These are phyloP conservation scores for Drosophila pseudotalamancana DNA, from an alignment of 2,888 invertebrate species.

Conservation along the genomic window DNA sequence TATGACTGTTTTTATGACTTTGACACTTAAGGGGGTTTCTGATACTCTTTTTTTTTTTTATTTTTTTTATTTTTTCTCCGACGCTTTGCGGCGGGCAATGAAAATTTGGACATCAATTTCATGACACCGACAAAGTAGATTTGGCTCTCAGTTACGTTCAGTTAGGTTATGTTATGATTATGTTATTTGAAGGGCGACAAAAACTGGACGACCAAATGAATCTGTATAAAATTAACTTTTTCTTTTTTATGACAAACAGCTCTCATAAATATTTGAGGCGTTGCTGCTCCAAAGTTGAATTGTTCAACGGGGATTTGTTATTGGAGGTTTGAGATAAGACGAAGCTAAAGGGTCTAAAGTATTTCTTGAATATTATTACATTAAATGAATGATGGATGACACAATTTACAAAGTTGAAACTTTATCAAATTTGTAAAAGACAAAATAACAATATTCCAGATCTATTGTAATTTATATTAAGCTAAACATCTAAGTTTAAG, in stretches of 20 bases:
- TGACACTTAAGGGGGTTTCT: constrained; percentile 40
- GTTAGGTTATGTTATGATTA: constrained; percentile 21
- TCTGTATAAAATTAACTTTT: constrained; percentile 16
- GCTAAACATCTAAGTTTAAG: no score
- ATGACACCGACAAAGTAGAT: constrained; percentile 24
- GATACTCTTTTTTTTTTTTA: constrained; percentile 7
- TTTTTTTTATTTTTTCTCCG: no score
- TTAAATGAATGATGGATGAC: no score
- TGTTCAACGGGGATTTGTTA: no score
- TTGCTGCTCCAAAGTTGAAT: no score
- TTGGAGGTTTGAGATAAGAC: no score
- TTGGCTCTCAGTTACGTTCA: constrained; percentile 16
- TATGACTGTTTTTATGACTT: constrained; percentile 54
- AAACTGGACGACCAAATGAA: constrained; percentile 3
- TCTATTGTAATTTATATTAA: no score
- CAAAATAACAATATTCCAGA: no score
- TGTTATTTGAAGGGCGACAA: constrained; percentile 8
- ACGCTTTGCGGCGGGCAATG: constrained; percentile 8
- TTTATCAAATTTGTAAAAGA: no score
- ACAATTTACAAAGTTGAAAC: no score
- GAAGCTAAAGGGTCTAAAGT: no score
- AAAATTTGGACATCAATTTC: constrained; percentile 44
- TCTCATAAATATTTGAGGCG: constrained; percentile 15
- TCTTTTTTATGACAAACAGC: constrained; percentile 23
- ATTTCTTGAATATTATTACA: no score